Percentiles rank a stretch among this genome's conserved stretches.
phyloP scores from a whole-genome alignment of 2,797 vertebrate genomes.

The Gobionotothen gibberifrons region DNA sequence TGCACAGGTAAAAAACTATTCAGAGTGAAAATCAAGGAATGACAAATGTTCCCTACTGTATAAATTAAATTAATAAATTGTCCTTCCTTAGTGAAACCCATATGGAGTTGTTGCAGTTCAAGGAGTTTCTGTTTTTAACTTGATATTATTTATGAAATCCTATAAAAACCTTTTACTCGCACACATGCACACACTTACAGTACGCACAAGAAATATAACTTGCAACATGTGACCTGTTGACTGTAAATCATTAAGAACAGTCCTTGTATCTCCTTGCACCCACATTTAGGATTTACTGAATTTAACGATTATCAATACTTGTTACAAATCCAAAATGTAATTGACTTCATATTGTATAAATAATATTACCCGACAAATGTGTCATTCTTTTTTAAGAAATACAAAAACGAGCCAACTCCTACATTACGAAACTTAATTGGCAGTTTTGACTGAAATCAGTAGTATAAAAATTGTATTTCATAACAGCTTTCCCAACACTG shows the following conservation, averaged over 20 bases:
- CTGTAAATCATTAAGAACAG: no score
- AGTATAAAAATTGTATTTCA: neutral
- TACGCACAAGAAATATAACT: no score
- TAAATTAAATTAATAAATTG: neutral
- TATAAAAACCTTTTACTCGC: no score
- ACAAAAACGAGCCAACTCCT: neutral
- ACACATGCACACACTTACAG: no score
- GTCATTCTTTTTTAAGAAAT: neutral
- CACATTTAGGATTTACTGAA: neutral
- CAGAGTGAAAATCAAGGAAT: neutral
- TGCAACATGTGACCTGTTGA: no score
- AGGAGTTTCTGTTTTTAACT: conserved; percentile 1
- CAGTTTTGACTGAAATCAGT: neutral
- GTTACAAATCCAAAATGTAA: neutral
- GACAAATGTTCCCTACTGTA: neutral
- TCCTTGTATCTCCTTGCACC: no score
- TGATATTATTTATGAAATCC: neutral
- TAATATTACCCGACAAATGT: neutral
- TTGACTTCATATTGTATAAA: no score
- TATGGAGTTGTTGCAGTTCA: neutral
- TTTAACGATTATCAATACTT: neutral
- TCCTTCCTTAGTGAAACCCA: no score
- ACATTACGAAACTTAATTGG: no score
- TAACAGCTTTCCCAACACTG: neutral
- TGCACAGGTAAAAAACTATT: neutral